These are phyloP conservation scores for Oreotrochilus melanogaster DNA, from an alignment of 2,113 vertebrate species.

Conservation along the genomic window DNA sequence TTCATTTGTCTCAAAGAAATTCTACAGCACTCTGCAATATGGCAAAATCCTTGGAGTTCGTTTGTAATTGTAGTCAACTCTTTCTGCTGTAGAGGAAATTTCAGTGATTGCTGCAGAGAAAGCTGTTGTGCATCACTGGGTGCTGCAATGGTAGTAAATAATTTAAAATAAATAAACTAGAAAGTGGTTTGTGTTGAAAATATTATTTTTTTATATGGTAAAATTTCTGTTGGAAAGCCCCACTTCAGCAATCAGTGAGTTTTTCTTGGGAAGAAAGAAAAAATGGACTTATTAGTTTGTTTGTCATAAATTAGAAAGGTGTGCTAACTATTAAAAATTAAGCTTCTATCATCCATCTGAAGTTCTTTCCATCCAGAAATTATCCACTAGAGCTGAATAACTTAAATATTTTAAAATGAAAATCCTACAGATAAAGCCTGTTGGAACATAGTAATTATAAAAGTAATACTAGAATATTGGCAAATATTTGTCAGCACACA, in stretches of 20 bases:
- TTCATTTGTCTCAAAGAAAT: constrained; percentile 1
- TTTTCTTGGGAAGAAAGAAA: not conserved
- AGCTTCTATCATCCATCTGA: not conserved
- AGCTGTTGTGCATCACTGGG: not conserved
- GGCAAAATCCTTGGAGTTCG: not conserved
- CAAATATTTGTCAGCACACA: not conserved
- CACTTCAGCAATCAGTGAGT: not conserved
- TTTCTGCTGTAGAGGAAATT: not conserved
- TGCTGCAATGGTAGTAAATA: not conserved
- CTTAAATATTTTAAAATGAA: not conserved
- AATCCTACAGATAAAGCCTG: not conserved
- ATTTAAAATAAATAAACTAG: not conserved
- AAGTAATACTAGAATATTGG: not conserved
- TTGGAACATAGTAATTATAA: not conserved
- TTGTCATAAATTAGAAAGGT: not conserved
- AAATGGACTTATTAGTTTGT: not conserved
- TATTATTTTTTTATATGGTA: not conserved
- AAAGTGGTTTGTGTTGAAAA: not conserved
- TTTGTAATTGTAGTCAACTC: not conserved
- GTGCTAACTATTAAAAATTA: not conserved
- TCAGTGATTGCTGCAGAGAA: not conserved
- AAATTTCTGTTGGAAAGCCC: not conserved
- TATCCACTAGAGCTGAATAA: not conserved
- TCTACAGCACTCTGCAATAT: not conserved
- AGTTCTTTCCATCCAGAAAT: not conserved